Percentiles rank a stretch among this genome's conserved stretches.
Conservation (phyloP, 2,113 vertebrate genomes). For the Triplophysa tibetana region DNA sequence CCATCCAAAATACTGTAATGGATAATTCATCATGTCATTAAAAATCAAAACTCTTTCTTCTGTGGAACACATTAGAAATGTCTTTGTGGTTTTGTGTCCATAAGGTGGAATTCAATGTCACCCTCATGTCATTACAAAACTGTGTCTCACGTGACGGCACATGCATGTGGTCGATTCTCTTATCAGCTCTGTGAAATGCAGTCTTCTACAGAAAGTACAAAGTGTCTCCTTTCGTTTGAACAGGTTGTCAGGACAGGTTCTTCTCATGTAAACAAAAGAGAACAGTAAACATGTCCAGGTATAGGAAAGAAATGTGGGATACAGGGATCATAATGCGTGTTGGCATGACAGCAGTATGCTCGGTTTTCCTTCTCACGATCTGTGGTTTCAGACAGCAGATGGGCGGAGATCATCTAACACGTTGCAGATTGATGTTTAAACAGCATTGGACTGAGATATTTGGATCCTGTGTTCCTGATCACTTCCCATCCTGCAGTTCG, state of each 20-base stretch:
- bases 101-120: too few species aligned
- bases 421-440: not conserved
- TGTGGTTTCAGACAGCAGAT: not conserved
- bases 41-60: too few species aligned
- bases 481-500: not conserved
- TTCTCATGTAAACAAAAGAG: constrained; percentile 18
- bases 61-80: too few species aligned
- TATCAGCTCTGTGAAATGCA: not conserved
- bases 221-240: not conserved
- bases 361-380: not conserved
- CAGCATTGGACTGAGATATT: not conserved
- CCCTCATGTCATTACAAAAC: too few species aligned
- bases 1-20: too few species aligned
- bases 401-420: constrained; percentile 3
- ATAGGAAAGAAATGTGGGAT: not conserved
- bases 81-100: too few species aligned
- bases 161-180: not conserved
- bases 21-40: too few species aligned
- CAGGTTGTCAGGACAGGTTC: not conserved
- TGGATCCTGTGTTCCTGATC: not conserved
- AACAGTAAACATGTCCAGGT: not conserved
- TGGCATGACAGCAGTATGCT: constrained; percentile 7
- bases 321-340: not conserved
- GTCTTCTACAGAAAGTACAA: not conserved
- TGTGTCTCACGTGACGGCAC: not conserved